Percentiles rank a stretch among this genome's conserved stretches.
These are phyloP conservation scores for Gobionotothen gibberifrons DNA, from an alignment of 2,797 vertebrate genomes.

Conservation along the genomic window DNA sequence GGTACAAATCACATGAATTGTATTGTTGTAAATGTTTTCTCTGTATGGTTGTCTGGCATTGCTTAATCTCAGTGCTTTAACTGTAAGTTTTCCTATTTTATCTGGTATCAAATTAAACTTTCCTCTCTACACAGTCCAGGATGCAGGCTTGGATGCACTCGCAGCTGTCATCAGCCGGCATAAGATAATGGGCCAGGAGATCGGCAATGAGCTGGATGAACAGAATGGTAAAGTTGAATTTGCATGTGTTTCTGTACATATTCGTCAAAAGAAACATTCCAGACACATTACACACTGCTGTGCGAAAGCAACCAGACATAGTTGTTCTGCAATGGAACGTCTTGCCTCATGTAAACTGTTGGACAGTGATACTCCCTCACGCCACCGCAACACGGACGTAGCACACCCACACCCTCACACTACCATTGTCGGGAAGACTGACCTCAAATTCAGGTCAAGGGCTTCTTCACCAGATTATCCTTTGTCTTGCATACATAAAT, in stretches of 20 bases:
- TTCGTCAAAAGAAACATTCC: slow-evolving; percentile 55
- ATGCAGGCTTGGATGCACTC: slow-evolving; percentile 94
- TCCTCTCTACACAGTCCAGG: slow-evolving; percentile 87
- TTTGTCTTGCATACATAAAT: slow-evolving; percentile 12
- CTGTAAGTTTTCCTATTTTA: neutral
- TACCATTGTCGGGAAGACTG: slow-evolving; percentile 24
- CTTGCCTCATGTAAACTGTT: slow-evolving; percentile 56
- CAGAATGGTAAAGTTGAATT: slow-evolving; percentile 90
- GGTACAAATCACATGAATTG: slow-evolving; percentile 1
- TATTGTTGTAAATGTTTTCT: neutral
- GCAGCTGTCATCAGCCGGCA: slow-evolving; percentile 93
- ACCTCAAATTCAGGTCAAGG: slow-evolving; percentile 27
- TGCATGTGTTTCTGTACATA: slow-evolving; percentile 23
- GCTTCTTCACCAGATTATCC: neutral
- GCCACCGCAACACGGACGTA: slow-evolving; percentile 33
- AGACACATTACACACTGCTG: slow-evolving; percentile 49
- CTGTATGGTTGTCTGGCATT: neutral
- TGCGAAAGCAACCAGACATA: slow-evolving; percentile 63
- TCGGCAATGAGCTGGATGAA: slow-evolving; percentile 96
- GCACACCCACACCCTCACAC: slow-evolving; percentile 7
- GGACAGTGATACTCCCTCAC: slow-evolving; percentile 46
- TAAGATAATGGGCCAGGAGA: slow-evolving; percentile 97
- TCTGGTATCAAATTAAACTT: neutral
- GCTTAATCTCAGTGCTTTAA: neutral
- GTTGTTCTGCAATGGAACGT: slow-evolving; percentile 57